phyloP scores from a whole-genome alignment of 2,113 vertebrate species.

The Tyrannus savana region DNA sequence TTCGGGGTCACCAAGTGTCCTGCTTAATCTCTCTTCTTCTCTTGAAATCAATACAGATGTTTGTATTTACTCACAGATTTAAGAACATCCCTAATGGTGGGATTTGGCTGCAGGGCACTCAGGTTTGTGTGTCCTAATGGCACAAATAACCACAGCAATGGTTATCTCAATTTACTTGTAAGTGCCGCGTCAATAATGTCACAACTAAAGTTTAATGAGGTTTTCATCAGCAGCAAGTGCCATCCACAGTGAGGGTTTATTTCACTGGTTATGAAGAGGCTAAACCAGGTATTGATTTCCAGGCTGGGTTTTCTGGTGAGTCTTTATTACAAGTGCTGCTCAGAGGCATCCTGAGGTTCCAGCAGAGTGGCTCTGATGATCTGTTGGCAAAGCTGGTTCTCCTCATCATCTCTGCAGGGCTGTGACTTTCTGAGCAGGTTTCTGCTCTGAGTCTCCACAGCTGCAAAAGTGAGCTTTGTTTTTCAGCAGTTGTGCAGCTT shows the following conservation, averaged over 20 bases:
- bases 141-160: background rate
- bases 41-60: background rate
- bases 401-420: fast-evolving
- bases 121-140: background rate
- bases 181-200: fast-evolving
- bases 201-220: background rate
- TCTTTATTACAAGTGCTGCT: background rate
- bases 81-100: fast-evolving
- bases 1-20: background rate
- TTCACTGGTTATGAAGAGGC: background rate
- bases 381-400: background rate
- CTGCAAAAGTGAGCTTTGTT: background rate
- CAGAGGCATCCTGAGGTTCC: background rate
- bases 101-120: background rate
- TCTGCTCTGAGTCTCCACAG: background rate
- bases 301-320: background rate
- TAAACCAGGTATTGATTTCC: background rate
- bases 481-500: background rate
- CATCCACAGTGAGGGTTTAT: background rate
- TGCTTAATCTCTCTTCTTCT: fast-evolving
- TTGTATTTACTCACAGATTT: background rate
- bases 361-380: background rate
- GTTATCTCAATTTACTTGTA: background rate
- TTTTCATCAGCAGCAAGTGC: background rate
- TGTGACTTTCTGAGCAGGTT: background rate